Conservation (phyloP, 2,888 invertebrate genomes). For the Melieria omissa region DNA sequence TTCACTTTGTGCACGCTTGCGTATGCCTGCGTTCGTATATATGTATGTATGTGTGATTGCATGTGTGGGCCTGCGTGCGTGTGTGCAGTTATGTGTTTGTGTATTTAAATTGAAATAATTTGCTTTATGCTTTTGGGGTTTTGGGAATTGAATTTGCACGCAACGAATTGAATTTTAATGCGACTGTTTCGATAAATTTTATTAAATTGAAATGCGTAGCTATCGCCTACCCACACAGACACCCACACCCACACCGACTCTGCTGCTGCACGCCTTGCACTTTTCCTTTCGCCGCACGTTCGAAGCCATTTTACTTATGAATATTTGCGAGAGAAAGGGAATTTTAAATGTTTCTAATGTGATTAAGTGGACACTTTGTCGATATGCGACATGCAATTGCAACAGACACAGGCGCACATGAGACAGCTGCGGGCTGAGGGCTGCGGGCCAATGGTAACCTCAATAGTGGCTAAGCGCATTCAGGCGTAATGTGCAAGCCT, state of each 20-base stretch:
- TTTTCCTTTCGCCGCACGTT: neutral
- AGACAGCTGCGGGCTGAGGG: conserved; percentile 1
- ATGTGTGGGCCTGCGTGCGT: no score
- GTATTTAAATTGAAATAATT: conserved; percentile 58
- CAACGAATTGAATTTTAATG: conserved; percentile 63
- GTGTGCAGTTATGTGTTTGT: conserved; percentile 11
- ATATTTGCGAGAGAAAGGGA: conserved; percentile 28
- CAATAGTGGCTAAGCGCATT: no score
- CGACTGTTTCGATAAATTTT: conserved; percentile 47
- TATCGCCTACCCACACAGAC: neutral
- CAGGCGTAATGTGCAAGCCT: no score
- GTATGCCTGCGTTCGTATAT: no score
- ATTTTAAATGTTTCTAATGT: conserved; percentile 37
- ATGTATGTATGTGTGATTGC: no score
- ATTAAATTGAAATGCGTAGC: conserved; percentile 5
- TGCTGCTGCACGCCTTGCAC: neutral
- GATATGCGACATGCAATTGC: conserved; percentile 26
- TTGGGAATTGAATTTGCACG: conserved; percentile 64
- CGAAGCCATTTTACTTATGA: conserved; percentile 29
- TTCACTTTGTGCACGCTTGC: no score
- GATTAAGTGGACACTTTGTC: conserved; percentile 33
- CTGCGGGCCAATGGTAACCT: neutral
- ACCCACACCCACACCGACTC: neutral
- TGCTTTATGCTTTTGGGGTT: conserved; percentile 57
- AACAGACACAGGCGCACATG: conserved; percentile 18